phyloP scores from a whole-genome alignment of 53 echinoderm and acorn worm species.

The Holothuria leucospilota region DNA sequence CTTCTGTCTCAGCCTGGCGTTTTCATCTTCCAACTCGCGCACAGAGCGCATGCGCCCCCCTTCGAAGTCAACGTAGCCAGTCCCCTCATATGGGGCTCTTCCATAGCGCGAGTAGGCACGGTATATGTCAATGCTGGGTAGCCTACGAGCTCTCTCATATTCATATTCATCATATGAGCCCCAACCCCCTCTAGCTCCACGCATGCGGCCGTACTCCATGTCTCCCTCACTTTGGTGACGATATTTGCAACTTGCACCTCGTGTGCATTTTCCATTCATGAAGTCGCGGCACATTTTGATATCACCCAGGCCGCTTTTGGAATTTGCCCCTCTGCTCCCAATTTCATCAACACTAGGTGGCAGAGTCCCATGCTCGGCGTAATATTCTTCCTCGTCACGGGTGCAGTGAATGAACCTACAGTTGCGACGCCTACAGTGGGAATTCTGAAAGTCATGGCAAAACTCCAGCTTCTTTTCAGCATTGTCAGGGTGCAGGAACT shows the following conservation, averaged over 20 bases:
- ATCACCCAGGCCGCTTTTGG: slow-evolving; percentile 47
- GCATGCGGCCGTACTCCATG: slow-evolving; percentile 70
- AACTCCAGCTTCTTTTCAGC: slow-evolving; percentile 68
- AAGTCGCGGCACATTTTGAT: slow-evolving; percentile 90
- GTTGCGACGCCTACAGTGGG: slow-evolving; percentile 79
- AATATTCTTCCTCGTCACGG: slow-evolving; percentile 89
- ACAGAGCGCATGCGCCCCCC: slow-evolving; percentile 48
- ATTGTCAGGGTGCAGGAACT: slow-evolving; percentile 88
- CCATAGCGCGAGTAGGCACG: slow-evolving; percentile 36
- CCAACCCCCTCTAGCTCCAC: slow-evolving; percentile 29
- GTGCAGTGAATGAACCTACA: slow-evolving; percentile 96
- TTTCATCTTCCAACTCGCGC: slow-evolving; percentile 87
- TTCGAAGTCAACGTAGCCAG: slow-evolving; percentile 38
- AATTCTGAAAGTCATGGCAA: slow-evolving; percentile 98
- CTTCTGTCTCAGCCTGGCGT: slow-evolving; percentile 80
- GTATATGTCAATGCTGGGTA: not conserved
- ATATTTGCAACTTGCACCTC: slow-evolving; percentile 85
- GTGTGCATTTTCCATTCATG: slow-evolving; percentile 81
- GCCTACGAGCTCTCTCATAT: slow-evolving; percentile 11
- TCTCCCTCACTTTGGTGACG: slow-evolving; percentile 93
- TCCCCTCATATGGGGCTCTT: not conserved
- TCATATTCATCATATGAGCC: not conserved
- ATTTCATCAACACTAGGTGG: slow-evolving; percentile 78
- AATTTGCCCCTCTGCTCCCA: slow-evolving; percentile 34
- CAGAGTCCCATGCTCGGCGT: slow-evolving; percentile 85